Base-by-base conservation (phyloP, 2,113 vertebrate genomes). In the Rousettus leschenaultii region DNA sequence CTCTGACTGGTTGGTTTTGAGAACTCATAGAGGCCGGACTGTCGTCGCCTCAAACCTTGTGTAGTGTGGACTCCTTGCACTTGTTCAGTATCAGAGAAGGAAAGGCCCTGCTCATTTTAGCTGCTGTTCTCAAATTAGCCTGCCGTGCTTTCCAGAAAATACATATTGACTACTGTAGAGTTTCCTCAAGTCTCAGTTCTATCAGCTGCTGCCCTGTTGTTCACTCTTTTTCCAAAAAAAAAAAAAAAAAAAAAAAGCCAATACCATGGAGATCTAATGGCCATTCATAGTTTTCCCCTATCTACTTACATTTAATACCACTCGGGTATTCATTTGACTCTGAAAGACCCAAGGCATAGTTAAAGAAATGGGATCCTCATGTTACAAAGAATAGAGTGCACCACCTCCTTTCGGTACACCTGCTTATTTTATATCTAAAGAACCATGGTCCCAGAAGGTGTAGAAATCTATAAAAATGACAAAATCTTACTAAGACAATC, bases 401-500 rank as follows among this genome's bases (percentile, higher is more conserved):
- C 12, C 8, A 5, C 7, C 16, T 68, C 12, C 30, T 77, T 85
- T 45, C 5, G 16, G 48, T 38, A 35, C 15, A 33, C 61, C 59
- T 86, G 75, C 16, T 38, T 68, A 35, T 12, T 57, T 86, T 24
- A 18, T 35, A 38, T 38, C 26, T 68, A 78, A 86, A 45, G 22
- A 48, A 59, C 38, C 22, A 16, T 35, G 59, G 16, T 38, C 24
- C 53, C 24, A 0, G 33, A 78, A 70, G 8, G 33, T 70, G 9
- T 59, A 68, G 30, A 19, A 38, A 59, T 30, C 61, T 48, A 57
- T 24, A 38, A 59, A 93, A 70, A 70, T 2, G 4, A 33, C 30
- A 70, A 57, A 79, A 70, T 78, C 24, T 93, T 30, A 93, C 24
- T 48, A 57, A 55, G 61, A 68, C 22, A 68, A 70, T 21, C 61